Conservation (phyloP, 1,140 invertebrate species). For the Drosophila tristis region DNA sequence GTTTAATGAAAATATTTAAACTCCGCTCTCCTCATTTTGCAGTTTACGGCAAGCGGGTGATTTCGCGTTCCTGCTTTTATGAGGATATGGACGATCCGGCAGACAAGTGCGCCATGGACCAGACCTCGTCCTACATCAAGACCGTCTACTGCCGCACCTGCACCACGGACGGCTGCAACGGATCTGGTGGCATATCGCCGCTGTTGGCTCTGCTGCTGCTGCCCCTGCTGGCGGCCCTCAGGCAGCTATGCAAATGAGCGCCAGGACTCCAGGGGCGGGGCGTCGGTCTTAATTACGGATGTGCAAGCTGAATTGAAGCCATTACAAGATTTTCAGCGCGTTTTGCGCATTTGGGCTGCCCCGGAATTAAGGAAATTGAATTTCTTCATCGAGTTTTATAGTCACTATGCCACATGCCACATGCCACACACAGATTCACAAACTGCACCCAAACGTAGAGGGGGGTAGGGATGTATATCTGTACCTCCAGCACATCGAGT, state of each 20-base stretch:
- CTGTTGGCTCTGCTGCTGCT: slow-evolving; percentile 42
- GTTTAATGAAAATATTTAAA: slow-evolving; percentile 39
- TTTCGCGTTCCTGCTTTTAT: slow-evolving; percentile 83
- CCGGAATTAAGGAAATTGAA: slow-evolving; percentile 31
- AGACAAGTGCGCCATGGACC: slow-evolving; percentile 78
- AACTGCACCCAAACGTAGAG: neutral
- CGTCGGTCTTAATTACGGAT: slow-evolving; percentile 59
- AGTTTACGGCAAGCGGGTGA: slow-evolving; percentile 83
- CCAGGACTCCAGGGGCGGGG: slow-evolving; percentile 15
- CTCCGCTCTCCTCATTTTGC: slow-evolving; percentile 32
- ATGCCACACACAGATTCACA: slow-evolving; percentile 40
- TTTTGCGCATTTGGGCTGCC: slow-evolving; percentile 3
- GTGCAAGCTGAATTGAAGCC: slow-evolving; percentile 34
- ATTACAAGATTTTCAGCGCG: slow-evolving; percentile 8
- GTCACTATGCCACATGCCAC: slow-evolving; percentile 39
- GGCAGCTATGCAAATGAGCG: slow-evolving; percentile 70
- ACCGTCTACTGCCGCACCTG: slow-evolving; percentile 83
- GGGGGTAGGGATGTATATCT: neutral
- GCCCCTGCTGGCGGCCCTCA: slow-evolving; percentile 57
- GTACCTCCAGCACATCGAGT: neutral
- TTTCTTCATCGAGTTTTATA: slow-evolving; percentile 49
- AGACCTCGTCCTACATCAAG: slow-evolving; percentile 83
- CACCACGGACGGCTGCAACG: slow-evolving; percentile 80
- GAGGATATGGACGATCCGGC: slow-evolving; percentile 80
- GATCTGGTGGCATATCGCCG: slow-evolving; percentile 44